Evolutionary conservation across 2,797 vertebrate genomes (phyloP).

Genomic region (Enteromius mattozi): DNA sequence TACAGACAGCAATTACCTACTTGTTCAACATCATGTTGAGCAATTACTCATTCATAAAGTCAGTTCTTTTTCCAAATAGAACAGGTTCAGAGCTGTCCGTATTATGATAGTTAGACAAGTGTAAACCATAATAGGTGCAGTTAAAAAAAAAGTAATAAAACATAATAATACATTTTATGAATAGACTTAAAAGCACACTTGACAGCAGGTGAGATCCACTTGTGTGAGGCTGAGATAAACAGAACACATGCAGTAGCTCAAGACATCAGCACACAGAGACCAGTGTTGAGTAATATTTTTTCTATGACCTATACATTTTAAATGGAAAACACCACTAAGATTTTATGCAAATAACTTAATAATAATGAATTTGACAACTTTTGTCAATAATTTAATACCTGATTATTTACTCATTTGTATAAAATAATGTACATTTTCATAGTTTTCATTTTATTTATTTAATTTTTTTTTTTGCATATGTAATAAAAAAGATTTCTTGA

Average conservation of each 20-base stretch:
- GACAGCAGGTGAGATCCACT: neutral
- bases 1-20: constrained; percentile 41
- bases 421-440: neutral
- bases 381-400: neutral
- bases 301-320: neutral
- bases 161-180: neutral
- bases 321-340: neutral
- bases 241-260: neutral
- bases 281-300: neutral
- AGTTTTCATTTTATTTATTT: neutral
- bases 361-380: neutral
- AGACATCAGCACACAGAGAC: neutral
- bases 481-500: neutral
- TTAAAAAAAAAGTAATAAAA: constrained; percentile 15
- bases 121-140: neutral
- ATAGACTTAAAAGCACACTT: neutral
- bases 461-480: neutral
- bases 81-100: neutral
- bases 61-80: constrained; percentile 17
- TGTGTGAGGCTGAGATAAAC: neutral
- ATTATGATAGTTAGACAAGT: neutral
- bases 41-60: constrained; percentile 8
- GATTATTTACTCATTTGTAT: neutral
- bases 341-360: neutral
- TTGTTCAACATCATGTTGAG: constrained; percentile 27